Base-by-base conservation (phyloP, 1,140 invertebrate genomes). In the Oscheius sp. region DNA sequence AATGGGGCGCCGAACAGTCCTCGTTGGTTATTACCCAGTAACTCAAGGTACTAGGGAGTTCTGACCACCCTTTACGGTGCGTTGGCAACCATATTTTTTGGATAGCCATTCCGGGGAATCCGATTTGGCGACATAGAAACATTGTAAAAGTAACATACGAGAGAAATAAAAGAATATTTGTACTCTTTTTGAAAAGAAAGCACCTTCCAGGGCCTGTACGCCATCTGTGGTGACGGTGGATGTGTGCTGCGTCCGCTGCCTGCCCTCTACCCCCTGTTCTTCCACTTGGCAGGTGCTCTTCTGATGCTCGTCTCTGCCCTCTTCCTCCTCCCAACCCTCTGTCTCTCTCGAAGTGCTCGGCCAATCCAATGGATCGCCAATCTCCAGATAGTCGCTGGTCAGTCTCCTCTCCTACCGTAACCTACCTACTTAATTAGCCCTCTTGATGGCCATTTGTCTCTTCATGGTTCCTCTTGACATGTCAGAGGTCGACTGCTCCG, bases 281-380 rank as follows among this genome's bases (percentile, higher is more conserved):
- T 55, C 23, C 49, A 55, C 28, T 26, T 55, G 7, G 23, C 28
- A 15, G 49, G 49, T 26, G 15, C 49, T 7, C 49, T 55, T 7
- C 23, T 55, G 7, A 55, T 55, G 49, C 23, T 55, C 7, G 28
- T 26, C 4, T 55, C 49, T 15, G 49, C 49, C 23, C 49, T 55
- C 23, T 55, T 55, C 49, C 28, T 55, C 7, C 4, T 55, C 4
- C 49, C 49, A 20, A 55, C 49, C 15, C 15, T 55, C 28, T 55
- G 49, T 23, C 49, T 55, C 4, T 55, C 49, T 4, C 15, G 23
- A 23, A 55, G 49, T 55, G 15, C 49, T 4, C 15, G 15, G 7
- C 49, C 49, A 7, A 55, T 55, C 4, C 49, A 55, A 23, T 55
- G 49, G 49, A 55, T 55, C 49, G 49, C 49, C 4, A 55, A 55